Evolutionary conservation across 2,888 invertebrate species (phyloP).

Genomic region (Nebria salina): DNA sequence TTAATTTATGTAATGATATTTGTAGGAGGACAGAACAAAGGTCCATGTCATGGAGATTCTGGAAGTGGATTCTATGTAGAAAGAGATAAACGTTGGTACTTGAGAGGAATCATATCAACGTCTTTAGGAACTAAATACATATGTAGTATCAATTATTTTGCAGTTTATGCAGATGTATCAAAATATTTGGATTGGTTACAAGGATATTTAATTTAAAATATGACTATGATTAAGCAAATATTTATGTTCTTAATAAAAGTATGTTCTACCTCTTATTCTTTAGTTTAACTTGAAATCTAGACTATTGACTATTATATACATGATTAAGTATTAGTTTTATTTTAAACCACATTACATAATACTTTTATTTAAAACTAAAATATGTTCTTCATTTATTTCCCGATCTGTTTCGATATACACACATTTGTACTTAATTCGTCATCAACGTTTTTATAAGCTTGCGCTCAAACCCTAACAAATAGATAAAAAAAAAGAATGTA

Average conservation of each 20-base stretch:
- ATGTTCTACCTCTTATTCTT: background rate
- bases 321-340: too few species aligned
- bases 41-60: constrained; percentile 32
- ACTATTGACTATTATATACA: too few species aligned
- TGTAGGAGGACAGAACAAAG: constrained; percentile 12
- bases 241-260: background rate
- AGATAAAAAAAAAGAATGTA: too few species aligned
- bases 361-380: too few species aligned
- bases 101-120: constrained; percentile 29
- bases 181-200: constrained; percentile 29
- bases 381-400: too few species aligned
- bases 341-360: too few species aligned
- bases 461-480: too few species aligned
- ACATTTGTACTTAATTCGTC: too few species aligned
- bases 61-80: constrained; percentile 20
- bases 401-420: too few species aligned
- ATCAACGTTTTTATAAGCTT: too few species aligned
- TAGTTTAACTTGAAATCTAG: background rate
- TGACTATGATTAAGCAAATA: background rate
- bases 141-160: constrained; percentile 14
- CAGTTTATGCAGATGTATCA: constrained; percentile 22
- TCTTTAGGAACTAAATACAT: constrained; percentile 24
- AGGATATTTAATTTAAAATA: constrained; percentile 14
- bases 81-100: constrained; percentile 12
- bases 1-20: background rate